phyloP scores from a whole-genome alignment of 1,140 invertebrate species.

The Teleogryllus occipitalis region DNA sequence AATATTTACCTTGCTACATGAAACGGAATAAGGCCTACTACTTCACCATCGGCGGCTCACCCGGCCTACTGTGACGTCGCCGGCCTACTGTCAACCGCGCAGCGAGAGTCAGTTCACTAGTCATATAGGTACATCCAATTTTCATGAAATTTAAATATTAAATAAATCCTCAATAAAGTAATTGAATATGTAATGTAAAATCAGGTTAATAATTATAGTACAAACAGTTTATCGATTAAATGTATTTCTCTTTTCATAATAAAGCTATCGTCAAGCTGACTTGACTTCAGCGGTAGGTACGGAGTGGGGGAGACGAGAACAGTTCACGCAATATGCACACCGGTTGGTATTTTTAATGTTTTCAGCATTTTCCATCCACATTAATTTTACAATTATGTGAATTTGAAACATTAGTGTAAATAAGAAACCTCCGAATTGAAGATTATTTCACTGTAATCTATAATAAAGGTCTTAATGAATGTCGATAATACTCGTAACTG shows the following conservation, averaged over 20 bases:
- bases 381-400: no score
- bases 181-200: no score
- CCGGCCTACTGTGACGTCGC: constrained; percentile 46
- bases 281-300: neutral
- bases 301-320: neutral
- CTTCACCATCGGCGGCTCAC: constrained; percentile 42
- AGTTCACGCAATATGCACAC: neutral
- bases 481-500: no score
- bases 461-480: no score
- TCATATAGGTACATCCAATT: neutral
- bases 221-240: no score
- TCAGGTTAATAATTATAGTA: no score
- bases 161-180: neutral
- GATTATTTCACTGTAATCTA: no score
- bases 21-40: constrained; percentile 42
- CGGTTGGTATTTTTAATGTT: no score
- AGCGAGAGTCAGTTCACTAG: neutral
- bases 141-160: neutral
- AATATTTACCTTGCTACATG: constrained; percentile 47
- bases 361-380: no score
- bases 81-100: constrained; percentile 38
- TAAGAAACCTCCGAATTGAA: no score
- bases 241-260: no score
- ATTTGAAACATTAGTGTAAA: no score
- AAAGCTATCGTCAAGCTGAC: neutral